These are phyloP conservation scores for Semibalanus balanoides DNA, from an alignment of 1,140 invertebrate genomes.

Conservation along the genomic window DNA sequence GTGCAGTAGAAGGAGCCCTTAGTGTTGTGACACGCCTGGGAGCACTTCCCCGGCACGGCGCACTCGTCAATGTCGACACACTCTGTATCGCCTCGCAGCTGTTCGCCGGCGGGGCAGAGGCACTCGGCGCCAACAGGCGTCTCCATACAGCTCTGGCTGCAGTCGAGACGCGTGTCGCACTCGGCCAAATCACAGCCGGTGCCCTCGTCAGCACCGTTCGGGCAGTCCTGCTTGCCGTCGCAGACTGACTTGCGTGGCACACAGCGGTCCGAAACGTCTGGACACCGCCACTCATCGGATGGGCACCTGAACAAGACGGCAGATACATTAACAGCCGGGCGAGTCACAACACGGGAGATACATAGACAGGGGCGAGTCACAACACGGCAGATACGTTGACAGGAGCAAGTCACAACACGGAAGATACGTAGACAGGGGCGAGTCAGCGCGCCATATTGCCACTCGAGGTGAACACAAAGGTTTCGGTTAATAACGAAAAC, in stretches of 20 bases:
- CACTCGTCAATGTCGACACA: slow-evolving; percentile 84
- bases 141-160: slow-evolving; percentile 73
- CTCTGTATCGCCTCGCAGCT: slow-evolving; percentile 31
- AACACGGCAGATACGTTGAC: no score
- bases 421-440: no score
- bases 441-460: no score
- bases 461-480: no score
- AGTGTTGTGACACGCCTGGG: slow-evolving; percentile 72
- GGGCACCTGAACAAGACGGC: slow-evolving; percentile 42
- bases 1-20: slow-evolving; percentile 70
- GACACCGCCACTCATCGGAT: slow-evolving; percentile 65
- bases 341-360: no score
- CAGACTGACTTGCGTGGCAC: slow-evolving; percentile 47
- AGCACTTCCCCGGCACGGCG: slow-evolving; percentile 69
- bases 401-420: no score
- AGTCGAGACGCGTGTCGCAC: slow-evolving; percentile 54
- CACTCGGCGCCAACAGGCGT: slow-evolving; percentile 59
- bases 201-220: slow-evolving; percentile 83
- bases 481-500: no score
- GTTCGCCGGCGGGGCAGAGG: slow-evolving; percentile 23
- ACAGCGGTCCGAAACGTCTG: slow-evolving; percentile 55
- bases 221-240: slow-evolving; percentile 70
- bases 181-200: slow-evolving; percentile 61
- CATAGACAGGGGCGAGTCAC: no score
- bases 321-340: not conserved